Base-by-base conservation (phyloP, 2,797 vertebrate genomes). In the Diglossa cyanea region DNA sequence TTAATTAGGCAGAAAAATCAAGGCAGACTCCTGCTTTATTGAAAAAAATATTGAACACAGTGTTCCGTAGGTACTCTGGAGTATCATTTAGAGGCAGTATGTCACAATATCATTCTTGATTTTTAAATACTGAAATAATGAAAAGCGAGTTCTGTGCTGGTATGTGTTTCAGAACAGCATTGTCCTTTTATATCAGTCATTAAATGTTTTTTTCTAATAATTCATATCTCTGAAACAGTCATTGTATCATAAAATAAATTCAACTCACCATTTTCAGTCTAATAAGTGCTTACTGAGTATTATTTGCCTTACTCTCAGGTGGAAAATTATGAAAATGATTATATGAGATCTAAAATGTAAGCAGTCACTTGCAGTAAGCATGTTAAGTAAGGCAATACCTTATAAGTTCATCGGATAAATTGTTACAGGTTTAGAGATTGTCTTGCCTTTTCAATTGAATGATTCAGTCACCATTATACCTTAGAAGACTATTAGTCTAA, bases 1-100 rank as follows among this genome's bases (percentile, higher is more conserved):
- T 95, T 96, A 96, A 93, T 94, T 93, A 95, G 31, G 50, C 18
- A 86, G 54, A 95, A 95, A 94, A 91, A 95, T 63, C 77, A 89
- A 94, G 78, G 73, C 20, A 80, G 23, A 55, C 19, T 94, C 90
- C 47, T 85, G 23, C 33, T 91, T 47, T 94, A 92, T 68, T 86
- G 75, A 65, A 92, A 92, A 74, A 79, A 63, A 47, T 11, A 91
- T 39, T 68, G 72, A 97, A 50, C 26, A 78, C 24, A 5, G 6
- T 74, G 20, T 71, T 84, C 19, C 9, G 0, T 47, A 78, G 35
- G 84, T 94, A 94, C 33, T 71, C 61, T 63, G 77, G 82, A 80
- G n/a, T 88, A 53, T 23, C 71, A 94, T 94, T 92, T 80, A 79
- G 67, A 92, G 31, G 39, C 71, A 95, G 42, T 70, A 72, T 72